Base-by-base conservation (phyloP, 30 jellyfish, hydroid and myxozoan genomes). In the Aurelia coerulea region DNA sequence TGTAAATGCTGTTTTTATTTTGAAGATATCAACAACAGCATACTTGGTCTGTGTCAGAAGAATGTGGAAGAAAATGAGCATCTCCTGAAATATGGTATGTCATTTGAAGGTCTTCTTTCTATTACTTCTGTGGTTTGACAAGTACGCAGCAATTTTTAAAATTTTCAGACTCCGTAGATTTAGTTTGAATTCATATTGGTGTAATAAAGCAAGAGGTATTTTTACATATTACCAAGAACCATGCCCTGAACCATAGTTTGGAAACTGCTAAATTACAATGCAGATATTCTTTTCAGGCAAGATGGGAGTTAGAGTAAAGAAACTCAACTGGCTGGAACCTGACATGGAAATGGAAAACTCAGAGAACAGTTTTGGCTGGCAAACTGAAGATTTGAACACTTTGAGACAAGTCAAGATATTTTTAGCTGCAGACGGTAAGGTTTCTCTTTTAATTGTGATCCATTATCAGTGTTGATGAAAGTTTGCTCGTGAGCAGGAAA, bases 371-470 rank as follows among this genome's bases (percentile, higher is more conserved):
- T 83, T 69, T 60, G 72, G 56, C 54, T 83, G 92, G 92, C 31
- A 37, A 68, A 12, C 15, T 53, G 73, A 70, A 75, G 88, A 73
- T 34, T 17, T 69, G 12, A 34, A 18, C 4, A 49, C 11, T 7
- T 77, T 76, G 65, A 74, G 66, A 65, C 31, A 67, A 2, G 50
- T 66, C 31, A 68, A 76, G 32, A 72, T 86, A 17, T 39, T 78
- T 16, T 69, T 79, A 53, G 94, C 92, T 51, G 92, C 92, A 9
- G 92, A 83, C 54, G 92, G 92, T 83, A 71, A 5, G 31, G 16
- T 37, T 74, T 16, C 33, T 46, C 54, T 32, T 11, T 31, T 69
- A 8, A 19, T 15, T 6, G 5, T 68, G 14, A n/a, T 14, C 37
- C 14, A n/a, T 62, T 19, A 32, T 19, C 51, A 17, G 10, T 4